A percentile compares a stretch with the other conserved stretches of the same genome.
These are phyloP conservation scores for Colaptes auratus DNA, from an alignment of 2,113 vertebrate species.

Conservation along the genomic window DNA sequence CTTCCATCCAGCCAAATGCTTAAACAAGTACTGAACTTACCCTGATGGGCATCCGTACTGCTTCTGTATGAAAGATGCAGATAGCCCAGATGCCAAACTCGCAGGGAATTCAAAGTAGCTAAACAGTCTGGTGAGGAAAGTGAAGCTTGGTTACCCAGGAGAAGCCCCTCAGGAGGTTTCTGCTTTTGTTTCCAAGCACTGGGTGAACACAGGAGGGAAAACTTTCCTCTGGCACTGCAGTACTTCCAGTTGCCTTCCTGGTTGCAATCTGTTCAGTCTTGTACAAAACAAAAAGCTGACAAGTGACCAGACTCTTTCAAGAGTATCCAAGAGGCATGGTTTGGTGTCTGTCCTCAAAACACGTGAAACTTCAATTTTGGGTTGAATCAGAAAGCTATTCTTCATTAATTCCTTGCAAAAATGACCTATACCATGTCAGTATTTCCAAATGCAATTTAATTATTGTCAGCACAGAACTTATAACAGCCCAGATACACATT, in stretches of 20 bases:
- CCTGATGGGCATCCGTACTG: neutral
- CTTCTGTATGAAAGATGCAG: neutral
- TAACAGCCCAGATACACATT: neutral
- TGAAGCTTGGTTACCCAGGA: neutral
- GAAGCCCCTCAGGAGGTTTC: neutral
- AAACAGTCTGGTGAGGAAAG: neutral
- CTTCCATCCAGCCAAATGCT: slow-evolving; percentile 6
- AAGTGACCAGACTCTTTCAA: neutral
- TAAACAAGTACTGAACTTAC: neutral
- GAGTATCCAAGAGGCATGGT: neutral
- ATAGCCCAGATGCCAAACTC: neutral
- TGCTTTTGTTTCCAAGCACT: neutral
- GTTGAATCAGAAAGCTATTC: neutral
- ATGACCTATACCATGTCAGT: neutral
- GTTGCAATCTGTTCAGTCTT: neutral
- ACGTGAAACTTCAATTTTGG: neutral
- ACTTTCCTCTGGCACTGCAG: neutral
- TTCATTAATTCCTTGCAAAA: neutral
- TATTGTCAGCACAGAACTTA: neutral
- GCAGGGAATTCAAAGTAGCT: neutral
- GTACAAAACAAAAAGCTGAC: neutral
- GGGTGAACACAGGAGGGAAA: neutral
- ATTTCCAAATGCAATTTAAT: neutral
- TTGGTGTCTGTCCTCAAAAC: neutral
- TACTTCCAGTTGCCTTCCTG: neutral